Percentiles rank a stretch among this genome's conserved stretches.
Conservation (phyloP, 1,140 invertebrate genomes). For the Drosophila sucinea region DNA sequence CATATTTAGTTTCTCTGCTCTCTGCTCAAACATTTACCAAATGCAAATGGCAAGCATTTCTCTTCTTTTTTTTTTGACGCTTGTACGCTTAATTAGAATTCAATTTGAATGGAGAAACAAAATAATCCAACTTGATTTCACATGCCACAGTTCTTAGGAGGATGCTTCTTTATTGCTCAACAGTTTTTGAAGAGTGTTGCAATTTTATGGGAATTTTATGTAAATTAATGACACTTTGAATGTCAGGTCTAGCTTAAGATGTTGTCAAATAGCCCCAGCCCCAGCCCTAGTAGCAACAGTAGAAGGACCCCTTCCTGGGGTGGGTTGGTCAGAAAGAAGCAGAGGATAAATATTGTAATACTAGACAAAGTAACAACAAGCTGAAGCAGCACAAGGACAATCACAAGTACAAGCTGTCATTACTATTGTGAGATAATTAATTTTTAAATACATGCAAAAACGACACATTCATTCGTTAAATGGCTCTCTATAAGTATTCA, state of each 20-base stretch:
- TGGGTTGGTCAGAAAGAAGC: not conserved
- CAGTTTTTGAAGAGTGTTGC: slow-evolving; percentile 29
- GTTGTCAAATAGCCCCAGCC: not conserved
- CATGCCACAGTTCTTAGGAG: not conserved
- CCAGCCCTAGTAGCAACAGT: not conserved
- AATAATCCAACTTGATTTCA: slow-evolving; percentile 27
- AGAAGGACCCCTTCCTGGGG: not conserved
- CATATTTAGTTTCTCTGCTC: slow-evolving; percentile 3
- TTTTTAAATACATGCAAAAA: slow-evolving; percentile 19
- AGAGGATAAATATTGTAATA: slow-evolving; percentile 10
- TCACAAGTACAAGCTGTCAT: slow-evolving; percentile 11
- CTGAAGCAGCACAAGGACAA: not conserved
- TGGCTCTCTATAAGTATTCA: not conserved
- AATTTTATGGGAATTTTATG: slow-evolving; percentile 53
- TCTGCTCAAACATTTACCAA: slow-evolving; percentile 18
- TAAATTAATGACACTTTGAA: slow-evolving; percentile 59
- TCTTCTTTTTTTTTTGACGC: not conserved
- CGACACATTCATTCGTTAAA: slow-evolving; percentile 11
- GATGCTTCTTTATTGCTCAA: slow-evolving; percentile 14
- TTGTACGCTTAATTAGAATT: slow-evolving; percentile 56
- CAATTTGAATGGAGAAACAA: slow-evolving; percentile 34
- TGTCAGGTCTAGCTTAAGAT: slow-evolving; percentile 11
- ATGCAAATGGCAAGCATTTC: slow-evolving; percentile 36
- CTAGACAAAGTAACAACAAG: slow-evolving; percentile 5
- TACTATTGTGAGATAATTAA: slow-evolving; percentile 18